Evolutionary conservation across 1,140 invertebrate species (phyloP).

Genomic region (Hermetia illucens): DNA sequence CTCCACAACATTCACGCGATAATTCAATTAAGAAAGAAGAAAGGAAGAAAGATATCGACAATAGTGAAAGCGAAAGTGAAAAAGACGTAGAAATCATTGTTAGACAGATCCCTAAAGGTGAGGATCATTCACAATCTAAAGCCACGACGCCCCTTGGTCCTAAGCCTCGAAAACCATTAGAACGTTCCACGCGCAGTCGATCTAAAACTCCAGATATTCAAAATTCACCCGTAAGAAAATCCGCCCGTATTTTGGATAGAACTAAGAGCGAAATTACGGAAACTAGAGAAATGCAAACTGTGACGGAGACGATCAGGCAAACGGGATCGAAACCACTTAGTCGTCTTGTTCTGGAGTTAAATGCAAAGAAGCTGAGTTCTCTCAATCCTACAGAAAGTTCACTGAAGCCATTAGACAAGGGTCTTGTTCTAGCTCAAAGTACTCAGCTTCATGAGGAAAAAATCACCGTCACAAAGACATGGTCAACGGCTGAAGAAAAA

Average conservation of each 20-base stretch:
- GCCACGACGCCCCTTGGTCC: not conserved
- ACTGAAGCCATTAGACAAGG: not conserved
- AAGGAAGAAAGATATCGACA: conserved; percentile 8
- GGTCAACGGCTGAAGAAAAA: not conserved
- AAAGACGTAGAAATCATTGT: not conserved
- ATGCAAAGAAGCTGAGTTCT: conserved; percentile 1
- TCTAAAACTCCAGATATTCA: not conserved
- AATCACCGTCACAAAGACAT: not conserved
- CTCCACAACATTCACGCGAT: conserved; percentile 6
- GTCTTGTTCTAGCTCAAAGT: not conserved
- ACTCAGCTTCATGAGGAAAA: not conserved
- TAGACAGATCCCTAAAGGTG: conserved; percentile 5
- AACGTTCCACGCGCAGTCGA: not conserved
- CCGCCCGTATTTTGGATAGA: not conserved
- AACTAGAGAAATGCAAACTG: too few relatives aligned
- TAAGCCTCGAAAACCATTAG: not conserved
- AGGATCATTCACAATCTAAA: not conserved
- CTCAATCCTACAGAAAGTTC: not conserved
- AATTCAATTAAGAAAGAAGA: conserved; percentile 2
- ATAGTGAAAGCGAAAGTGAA: conserved; percentile 5
- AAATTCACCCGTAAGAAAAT: not conserved
- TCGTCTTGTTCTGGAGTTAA: not conserved
- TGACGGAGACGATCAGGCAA: too few relatives aligned
- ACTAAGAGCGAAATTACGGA: not conserved
- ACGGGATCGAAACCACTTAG: not conserved